Percentiles rank a stretch among this genome's conserved stretches.
phyloP scores from a whole-genome alignment of 2,113 vertebrate genomes.

The Neopipo cinnamomea region DNA sequence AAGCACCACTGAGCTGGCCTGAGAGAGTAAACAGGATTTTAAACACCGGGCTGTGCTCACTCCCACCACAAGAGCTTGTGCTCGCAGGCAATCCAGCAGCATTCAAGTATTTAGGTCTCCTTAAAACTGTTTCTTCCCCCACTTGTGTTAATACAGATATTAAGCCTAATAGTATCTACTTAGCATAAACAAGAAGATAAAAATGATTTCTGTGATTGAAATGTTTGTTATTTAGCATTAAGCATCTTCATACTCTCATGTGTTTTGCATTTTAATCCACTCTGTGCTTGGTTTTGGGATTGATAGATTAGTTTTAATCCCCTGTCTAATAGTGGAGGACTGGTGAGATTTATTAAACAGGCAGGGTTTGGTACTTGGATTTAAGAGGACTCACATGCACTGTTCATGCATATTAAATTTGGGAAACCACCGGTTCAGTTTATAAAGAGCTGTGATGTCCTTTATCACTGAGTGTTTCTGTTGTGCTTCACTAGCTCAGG shows the following conservation, averaged over 20 bases:
- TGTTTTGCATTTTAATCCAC: slow-evolving; percentile 83
- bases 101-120: slow-evolving; percentile 68
- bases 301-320: slow-evolving; percentile 86
- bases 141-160: slow-evolving; percentile 79
- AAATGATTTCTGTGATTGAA: slow-evolving; percentile 83
- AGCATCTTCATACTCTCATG: slow-evolving; percentile 76
- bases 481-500: slow-evolving; percentile 55
- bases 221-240: slow-evolving; percentile 84
- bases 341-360: slow-evolving; percentile 83
- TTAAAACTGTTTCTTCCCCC: slow-evolving; percentile 67
- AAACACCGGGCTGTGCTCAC: not conserved
- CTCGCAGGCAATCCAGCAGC: slow-evolving; percentile 1
- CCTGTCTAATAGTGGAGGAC: slow-evolving; percentile 81
- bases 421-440: slow-evolving; percentile 69
- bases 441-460: slow-evolving; percentile 69
- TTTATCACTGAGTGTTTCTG: slow-evolving; percentile 71
- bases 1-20: slow-evolving; percentile 49
- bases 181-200: slow-evolving; percentile 84
- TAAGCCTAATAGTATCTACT: slow-evolving; percentile 82
- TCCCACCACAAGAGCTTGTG: not conserved
- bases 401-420: slow-evolving; percentile 79
- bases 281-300: slow-evolving; percentile 81
- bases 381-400: slow-evolving; percentile 77
- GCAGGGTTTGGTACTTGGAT: slow-evolving; percentile 79
- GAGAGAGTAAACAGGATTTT: slow-evolving; percentile 60